phyloP scores from a whole-genome alignment of 2,113 vertebrate species.

The Saccopteryx bilineata region DNA sequence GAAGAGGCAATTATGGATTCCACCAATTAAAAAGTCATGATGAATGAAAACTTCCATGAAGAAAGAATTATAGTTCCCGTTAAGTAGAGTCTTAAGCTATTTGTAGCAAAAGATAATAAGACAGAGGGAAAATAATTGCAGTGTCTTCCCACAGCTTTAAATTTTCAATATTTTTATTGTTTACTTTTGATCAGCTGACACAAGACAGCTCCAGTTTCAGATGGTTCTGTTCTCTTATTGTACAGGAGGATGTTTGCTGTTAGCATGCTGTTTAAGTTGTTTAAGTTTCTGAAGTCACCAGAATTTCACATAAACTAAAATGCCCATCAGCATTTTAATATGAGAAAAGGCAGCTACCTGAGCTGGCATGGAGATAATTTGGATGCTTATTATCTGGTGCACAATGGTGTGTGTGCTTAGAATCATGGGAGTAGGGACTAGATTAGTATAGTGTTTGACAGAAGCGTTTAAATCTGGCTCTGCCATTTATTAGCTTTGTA shows the following conservation, averaged over 20 bases:
- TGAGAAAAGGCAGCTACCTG: neutral
- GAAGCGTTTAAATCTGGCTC: neutral
- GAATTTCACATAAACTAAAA: neutral
- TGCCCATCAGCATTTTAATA: neutral
- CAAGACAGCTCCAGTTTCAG: neutral
- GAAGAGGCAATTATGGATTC: conserved; percentile 34
- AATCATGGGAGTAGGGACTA: neutral
- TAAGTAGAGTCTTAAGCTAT: neutral
- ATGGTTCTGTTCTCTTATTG: neutral
- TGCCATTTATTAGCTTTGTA: neutral
- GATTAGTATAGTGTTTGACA: neutral
- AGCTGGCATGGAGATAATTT: neutral
- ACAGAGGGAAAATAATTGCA: neutral
- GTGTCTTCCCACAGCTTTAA: neutral
- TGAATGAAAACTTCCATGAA: conserved; percentile 44
- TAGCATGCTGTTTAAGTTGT: neutral
- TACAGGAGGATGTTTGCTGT: neutral
- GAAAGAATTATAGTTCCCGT: conserved; percentile 12
- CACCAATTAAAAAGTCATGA: conserved; percentile 26
- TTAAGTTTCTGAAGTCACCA: neutral
- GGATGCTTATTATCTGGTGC: neutral
- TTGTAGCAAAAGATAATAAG: conserved; percentile 42
- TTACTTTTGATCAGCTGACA: conserved; percentile 8
- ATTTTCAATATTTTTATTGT: neutral
- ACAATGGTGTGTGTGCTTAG: neutral